A percentile compares a stretch with the other conserved stretches of the same genome.
Conservation (phyloP, 2,797 vertebrate species). For the Synanceia verrucosa region DNA sequence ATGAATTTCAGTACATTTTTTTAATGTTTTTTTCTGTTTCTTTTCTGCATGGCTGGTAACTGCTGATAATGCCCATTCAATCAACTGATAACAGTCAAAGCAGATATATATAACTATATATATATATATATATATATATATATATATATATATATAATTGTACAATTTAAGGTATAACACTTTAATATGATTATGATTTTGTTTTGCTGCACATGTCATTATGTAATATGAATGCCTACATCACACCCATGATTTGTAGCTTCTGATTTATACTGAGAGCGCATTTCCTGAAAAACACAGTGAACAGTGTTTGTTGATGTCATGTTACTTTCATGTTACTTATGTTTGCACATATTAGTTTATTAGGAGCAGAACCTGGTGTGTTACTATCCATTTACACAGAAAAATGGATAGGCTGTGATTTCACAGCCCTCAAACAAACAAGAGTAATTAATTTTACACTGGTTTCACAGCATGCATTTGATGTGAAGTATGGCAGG, state of each 20-base stretch:
- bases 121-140: background rate
- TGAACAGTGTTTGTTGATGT: background rate
- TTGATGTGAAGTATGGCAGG: slow-evolving; percentile 58
- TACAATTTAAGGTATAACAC: background rate
- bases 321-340: background rate
- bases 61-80: background rate
- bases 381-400: background rate
- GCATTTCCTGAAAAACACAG: background rate
- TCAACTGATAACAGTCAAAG: background rate
- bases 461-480: slow-evolving; percentile 52
- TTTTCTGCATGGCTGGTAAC: too few relatives aligned
- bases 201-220: background rate
- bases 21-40: too few relatives aligned
- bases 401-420: slow-evolving; percentile 12
- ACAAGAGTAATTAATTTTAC: slow-evolving; percentile 67
- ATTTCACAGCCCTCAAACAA: slow-evolving; percentile 40
- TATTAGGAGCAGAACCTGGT: background rate
- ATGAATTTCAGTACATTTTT: too few relatives aligned
- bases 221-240: background rate
- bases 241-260: background rate
- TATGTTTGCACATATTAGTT: background rate
- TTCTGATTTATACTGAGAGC: background rate
- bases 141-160: background rate
- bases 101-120: background rate
- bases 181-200: background rate